These are phyloP conservation scores for Spermophilus dauricus DNA, from an alignment of 2,113 vertebrate species.

Conservation along the genomic window DNA sequence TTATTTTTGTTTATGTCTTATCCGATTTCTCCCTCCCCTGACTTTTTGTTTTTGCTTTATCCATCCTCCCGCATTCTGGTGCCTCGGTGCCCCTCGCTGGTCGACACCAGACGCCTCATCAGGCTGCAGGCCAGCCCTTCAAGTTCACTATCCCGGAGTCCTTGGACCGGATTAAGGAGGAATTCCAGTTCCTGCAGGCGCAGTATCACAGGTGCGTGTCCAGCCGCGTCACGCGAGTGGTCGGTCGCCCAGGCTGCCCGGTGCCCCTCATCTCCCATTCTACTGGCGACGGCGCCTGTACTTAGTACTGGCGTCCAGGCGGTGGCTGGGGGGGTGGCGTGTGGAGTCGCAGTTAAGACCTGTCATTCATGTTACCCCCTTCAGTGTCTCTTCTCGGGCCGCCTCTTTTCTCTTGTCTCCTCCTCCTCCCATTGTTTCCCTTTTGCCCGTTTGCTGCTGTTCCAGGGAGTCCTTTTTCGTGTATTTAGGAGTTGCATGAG, in stretches of 20 bases:
- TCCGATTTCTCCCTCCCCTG: not conserved
- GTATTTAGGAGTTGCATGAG: constrained; percentile 84
- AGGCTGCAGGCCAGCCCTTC: constrained; percentile 96
- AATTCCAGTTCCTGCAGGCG: constrained; percentile 97
- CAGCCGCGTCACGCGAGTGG: not conserved
- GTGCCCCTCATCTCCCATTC: not conserved
- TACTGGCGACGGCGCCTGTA: constrained; percentile 71
- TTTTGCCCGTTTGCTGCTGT: constrained; percentile 72
- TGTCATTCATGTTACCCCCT: constrained; percentile 73
- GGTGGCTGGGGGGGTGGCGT: too few species aligned
- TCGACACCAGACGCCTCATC: constrained; percentile 92
- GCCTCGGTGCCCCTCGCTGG: not conserved
- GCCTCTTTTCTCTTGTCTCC: constrained; percentile 63
- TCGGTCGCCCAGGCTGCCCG: not conserved
- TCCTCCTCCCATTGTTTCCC: constrained; percentile 78
- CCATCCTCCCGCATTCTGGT: not conserved
- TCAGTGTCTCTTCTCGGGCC: constrained; percentile 61
- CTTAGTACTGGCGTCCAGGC: constrained; percentile 86
- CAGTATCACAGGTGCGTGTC: constrained; percentile 96
- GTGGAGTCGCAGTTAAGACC: constrained; percentile 84
- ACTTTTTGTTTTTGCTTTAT: not conserved
- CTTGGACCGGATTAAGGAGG: constrained; percentile 97
- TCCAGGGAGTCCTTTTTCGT: constrained; percentile 71
- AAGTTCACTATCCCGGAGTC: constrained; percentile 98
- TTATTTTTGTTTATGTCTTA: constrained; percentile 54